Evolutionary conservation across 2,888 invertebrate species (phyloP).

Genomic region (Macrosiphum euphorbiae): DNA sequence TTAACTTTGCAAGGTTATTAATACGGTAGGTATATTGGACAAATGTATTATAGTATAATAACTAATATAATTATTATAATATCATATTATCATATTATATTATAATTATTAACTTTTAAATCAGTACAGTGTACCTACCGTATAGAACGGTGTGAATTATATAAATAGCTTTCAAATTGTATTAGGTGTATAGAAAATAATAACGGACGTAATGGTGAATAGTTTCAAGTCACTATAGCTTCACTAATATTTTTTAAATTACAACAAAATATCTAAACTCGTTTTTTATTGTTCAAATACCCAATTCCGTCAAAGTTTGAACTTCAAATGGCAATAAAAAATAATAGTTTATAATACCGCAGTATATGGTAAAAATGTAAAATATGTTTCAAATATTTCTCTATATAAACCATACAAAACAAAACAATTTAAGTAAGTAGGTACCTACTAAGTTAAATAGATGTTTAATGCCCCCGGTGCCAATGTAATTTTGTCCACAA

Average conservation of each 20-base stretch:
- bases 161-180: not conserved
- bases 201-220: not conserved
- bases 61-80: too few relatives aligned
- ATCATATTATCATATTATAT: too few relatives aligned
- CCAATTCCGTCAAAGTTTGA: not conserved
- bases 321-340: not conserved
- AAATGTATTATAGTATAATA: too few relatives aligned
- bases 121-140: too few relatives aligned
- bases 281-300: not conserved
- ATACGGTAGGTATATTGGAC: too few relatives aligned
- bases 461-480: too few relatives aligned
- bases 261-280: not conserved
- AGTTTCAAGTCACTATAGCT: not conserved
- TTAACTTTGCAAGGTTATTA: too few relatives aligned
- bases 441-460: not conserved
- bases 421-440: not conserved
- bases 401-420: not conserved
- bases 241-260: not conserved
- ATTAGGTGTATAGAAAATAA: not conserved
- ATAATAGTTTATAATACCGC: not conserved
- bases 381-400: not conserved
- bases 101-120: too few relatives aligned
- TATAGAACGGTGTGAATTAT: not conserved
- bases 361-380: not conserved
- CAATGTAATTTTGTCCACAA: too few relatives aligned